A percentile compares a stretch with the other conserved stretches of the same genome.
Evolutionary conservation across 2,888 invertebrate genomes (phyloP).

Genomic region (Diogma glabrata): DNA sequence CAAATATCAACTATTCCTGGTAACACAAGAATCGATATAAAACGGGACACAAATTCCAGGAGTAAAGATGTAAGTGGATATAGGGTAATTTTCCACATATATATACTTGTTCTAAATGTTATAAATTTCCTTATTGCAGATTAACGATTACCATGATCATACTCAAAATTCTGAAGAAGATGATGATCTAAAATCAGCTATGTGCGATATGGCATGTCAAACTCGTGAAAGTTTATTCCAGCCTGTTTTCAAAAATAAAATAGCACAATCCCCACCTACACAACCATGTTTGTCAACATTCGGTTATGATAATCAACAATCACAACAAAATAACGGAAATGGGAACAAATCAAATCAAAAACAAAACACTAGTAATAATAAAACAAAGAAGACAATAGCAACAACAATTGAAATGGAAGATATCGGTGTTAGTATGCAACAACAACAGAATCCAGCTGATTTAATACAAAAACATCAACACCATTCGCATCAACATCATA

Average conservation of each 20-base stretch:
- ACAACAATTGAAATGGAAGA: constrained; percentile 31
- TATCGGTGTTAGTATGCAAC: constrained; percentile 8
- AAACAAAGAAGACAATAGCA: constrained; percentile 14
- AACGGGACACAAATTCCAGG: constrained; percentile 27
- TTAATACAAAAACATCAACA: constrained; percentile 29
- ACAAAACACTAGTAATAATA: background rate
- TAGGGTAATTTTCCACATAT: too few species aligned
- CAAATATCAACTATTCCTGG: constrained; percentile 29
- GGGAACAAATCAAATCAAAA: background rate
- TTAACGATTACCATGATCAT: constrained; percentile 13
- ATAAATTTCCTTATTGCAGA: background rate
- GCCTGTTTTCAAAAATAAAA: constrained; percentile 31
- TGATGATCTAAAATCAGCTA: constrained; percentile 29
- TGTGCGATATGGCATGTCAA: constrained; percentile 68
- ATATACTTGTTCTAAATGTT: too few species aligned
- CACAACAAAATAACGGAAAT: constrained; percentile 16
- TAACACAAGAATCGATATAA: constrained; percentile 27
- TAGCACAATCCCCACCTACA: constrained; percentile 27
- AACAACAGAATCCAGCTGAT: constrained; percentile 28
- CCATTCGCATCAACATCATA: constrained; percentile 21
- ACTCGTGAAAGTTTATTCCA: constrained; percentile 41
- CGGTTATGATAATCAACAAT: constrained; percentile 30
- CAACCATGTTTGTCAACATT: constrained; percentile 34
- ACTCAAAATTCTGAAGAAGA: constrained; percentile 12
- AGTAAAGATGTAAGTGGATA: constrained; percentile 9